These are phyloP conservation scores for Phorcus lineatus DNA, from an alignment of 2,888 invertebrate species.

Conservation along the genomic window DNA sequence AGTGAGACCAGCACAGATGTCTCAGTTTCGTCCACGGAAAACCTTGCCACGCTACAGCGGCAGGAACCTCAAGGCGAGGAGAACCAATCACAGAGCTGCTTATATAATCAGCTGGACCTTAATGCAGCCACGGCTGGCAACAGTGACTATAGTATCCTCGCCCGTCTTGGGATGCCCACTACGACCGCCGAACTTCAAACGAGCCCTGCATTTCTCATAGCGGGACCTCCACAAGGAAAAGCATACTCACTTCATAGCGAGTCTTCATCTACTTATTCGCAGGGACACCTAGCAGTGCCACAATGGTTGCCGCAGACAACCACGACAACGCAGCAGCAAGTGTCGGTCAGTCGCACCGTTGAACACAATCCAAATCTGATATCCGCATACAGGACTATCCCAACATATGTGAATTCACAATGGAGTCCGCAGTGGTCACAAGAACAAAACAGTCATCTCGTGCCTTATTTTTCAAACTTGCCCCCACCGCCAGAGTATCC, in stretches of 20 bases:
- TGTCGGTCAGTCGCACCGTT: background rate
- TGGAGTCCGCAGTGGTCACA: conserved; percentile 29
- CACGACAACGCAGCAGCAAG: background rate
- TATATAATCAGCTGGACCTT: conserved; percentile 49
- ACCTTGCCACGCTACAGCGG: conserved; percentile 81
- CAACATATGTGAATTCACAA: conserved; percentile 39
- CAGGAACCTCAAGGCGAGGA: conserved; percentile 96
- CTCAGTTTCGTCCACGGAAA: conserved; percentile 89
- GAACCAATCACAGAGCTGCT: conserved; percentile 53
- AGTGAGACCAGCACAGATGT: conserved; percentile 88
- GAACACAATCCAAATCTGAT: conserved; percentile 23
- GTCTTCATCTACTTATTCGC: background rate
- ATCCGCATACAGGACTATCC: conserved; percentile 33
- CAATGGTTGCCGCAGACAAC: conserved; percentile 31
- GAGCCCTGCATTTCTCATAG: background rate
- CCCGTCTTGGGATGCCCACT: conserved; percentile 63
- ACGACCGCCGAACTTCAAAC: background rate
- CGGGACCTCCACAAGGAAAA: conserved; percentile 16
- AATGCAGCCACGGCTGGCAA: conserved; percentile 45
- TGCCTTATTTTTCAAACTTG: conserved; percentile 57
- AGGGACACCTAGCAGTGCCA: conserved; percentile 23
- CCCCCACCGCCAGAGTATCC: conserved; percentile 73
- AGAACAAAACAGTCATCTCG: conserved; percentile 27
- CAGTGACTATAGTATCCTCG: conserved; percentile 75
- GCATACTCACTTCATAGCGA: conserved; percentile 14